Evolutionary conservation across 2,113 vertebrate species (phyloP).

Genomic region (Sebastes schlegelii): DNA sequence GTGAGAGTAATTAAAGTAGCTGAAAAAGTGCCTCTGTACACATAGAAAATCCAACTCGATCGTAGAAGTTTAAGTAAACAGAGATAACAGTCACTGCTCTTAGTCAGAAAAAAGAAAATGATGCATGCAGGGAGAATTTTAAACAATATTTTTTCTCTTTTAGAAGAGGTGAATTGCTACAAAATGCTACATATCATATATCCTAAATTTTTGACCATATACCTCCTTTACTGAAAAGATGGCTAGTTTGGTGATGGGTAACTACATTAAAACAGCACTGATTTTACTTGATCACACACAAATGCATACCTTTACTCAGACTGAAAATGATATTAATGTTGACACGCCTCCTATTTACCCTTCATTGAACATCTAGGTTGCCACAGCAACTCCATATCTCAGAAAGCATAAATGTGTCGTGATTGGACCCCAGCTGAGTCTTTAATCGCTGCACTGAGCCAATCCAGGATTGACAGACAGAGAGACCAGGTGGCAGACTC

Average conservation of each 20-base stretch:
- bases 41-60: conserved; percentile 19
- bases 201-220: background rate
- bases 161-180: conserved; percentile 6
- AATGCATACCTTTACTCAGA: background rate
- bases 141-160: conserved; percentile 2
- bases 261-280: conserved; percentile 2
- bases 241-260: background rate
- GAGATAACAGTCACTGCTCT: conserved; percentile 23
- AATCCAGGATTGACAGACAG: conserved; percentile 50
- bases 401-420: conserved; percentile 36
- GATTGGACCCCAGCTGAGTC: conserved; percentile 51
- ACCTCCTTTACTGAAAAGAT: background rate
- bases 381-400: conserved; percentile 45
- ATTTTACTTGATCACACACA: background rate
- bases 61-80: conserved; percentile 26
- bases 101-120: conserved; percentile 23
- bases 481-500: conserved; percentile 25
- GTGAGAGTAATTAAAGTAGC: conserved; percentile 55
- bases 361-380: conserved; percentile 40
- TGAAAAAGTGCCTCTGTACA: conserved; percentile 32
- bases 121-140: background rate
- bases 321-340: background rate
- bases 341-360: conserved; percentile 18
- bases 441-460: conserved; percentile 53
- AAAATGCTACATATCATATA: background rate